These are phyloP conservation scores for Magallana ariakensis DNA, from an alignment of 1,140 invertebrate species.

Conservation along the genomic window DNA sequence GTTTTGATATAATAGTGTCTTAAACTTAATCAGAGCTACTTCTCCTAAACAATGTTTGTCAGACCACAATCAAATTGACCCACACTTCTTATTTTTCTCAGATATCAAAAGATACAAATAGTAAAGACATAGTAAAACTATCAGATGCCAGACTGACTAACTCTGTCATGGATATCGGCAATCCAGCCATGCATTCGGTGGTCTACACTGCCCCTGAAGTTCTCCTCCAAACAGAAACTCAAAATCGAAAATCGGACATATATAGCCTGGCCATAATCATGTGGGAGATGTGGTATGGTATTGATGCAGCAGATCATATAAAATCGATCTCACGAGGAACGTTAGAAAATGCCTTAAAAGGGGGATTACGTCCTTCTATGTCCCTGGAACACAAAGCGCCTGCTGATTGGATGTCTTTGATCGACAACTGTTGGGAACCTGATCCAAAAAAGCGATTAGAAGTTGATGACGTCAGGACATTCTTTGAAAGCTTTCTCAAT, in stretches of 20 bases:
- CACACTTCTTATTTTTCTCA: background rate
- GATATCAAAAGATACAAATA: background rate
- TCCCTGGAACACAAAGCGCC: slow-evolving; percentile 55
- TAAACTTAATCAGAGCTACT: no score
- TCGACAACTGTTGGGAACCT: slow-evolving; percentile 59
- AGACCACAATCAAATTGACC: no score
- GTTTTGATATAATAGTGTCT: no score
- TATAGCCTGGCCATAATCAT: slow-evolving; percentile 66
- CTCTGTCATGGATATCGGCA: slow-evolving; percentile 48
- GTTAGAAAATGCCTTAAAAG: slow-evolving; percentile 59
- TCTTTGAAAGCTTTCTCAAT: slow-evolving; percentile 50
- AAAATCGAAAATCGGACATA: slow-evolving; percentile 67
- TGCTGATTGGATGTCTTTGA: slow-evolving; percentile 57
- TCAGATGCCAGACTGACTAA: slow-evolving; percentile 63
- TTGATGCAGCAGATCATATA: slow-evolving; percentile 64
- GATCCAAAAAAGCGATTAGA: slow-evolving; percentile 52
- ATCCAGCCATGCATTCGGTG: slow-evolving; percentile 48
- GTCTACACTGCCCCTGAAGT: slow-evolving; percentile 63
- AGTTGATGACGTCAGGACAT: slow-evolving; percentile 21
- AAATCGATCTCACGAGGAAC: slow-evolving; percentile 48
- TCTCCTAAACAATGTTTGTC: no score
- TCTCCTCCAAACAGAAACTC: slow-evolving; percentile 48
- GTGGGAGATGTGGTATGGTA: slow-evolving; percentile 72
- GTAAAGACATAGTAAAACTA: slow-evolving; percentile 54
- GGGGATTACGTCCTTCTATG: slow-evolving; percentile 59